A percentile compares a stretch with the other conserved stretches of the same genome.
phyloP scores from a whole-genome alignment of 2,113 vertebrate genomes.

The Melanerpes aurifrons region DNA sequence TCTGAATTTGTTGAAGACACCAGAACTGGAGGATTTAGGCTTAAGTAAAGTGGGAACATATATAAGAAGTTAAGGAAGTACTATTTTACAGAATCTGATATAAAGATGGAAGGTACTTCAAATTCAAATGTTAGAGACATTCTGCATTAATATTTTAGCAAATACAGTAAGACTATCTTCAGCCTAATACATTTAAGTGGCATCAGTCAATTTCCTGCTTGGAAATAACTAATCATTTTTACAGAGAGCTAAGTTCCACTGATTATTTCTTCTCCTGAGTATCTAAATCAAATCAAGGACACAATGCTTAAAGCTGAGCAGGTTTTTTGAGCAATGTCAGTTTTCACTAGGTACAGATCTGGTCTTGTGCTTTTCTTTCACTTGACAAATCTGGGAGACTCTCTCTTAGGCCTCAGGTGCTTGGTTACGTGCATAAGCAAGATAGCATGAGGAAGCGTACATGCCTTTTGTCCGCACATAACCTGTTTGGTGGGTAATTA shows the following conservation, averaged over 20 bases:
- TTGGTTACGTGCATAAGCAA: not conserved
- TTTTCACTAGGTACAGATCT: not conserved
- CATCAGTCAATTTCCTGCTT: slow-evolving; percentile 28
- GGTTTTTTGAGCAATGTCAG: not conserved
- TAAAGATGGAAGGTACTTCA: slow-evolving; percentile 47
- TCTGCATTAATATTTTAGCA: slow-evolving; percentile 53
- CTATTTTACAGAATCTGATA: slow-evolving; percentile 34
- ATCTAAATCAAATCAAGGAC: not conserved
- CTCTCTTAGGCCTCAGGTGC: not conserved
- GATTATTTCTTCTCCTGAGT: not conserved
- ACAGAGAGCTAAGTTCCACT: slow-evolving; percentile 16
- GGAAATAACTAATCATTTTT: slow-evolving; percentile 34
- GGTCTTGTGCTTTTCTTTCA: slow-evolving; percentile 9
- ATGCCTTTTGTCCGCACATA: not conserved
- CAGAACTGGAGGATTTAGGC: slow-evolving; percentile 47
- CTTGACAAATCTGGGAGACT: not conserved
- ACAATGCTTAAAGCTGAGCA: not conserved
- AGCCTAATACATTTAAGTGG: slow-evolving; percentile 32
- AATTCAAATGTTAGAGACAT: slow-evolving; percentile 33
- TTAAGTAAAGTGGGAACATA: slow-evolving; percentile 59
- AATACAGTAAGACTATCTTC: slow-evolving; percentile 13
- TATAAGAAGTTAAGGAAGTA: slow-evolving; percentile 41
- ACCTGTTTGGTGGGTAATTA: slow-evolving; percentile 59
- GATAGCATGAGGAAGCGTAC: slow-evolving; percentile 29
- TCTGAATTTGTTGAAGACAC: slow-evolving; percentile 44